Conservation (phyloP, 64 coral and sea anemone species). For the Dendronephthya gigantea region DNA sequence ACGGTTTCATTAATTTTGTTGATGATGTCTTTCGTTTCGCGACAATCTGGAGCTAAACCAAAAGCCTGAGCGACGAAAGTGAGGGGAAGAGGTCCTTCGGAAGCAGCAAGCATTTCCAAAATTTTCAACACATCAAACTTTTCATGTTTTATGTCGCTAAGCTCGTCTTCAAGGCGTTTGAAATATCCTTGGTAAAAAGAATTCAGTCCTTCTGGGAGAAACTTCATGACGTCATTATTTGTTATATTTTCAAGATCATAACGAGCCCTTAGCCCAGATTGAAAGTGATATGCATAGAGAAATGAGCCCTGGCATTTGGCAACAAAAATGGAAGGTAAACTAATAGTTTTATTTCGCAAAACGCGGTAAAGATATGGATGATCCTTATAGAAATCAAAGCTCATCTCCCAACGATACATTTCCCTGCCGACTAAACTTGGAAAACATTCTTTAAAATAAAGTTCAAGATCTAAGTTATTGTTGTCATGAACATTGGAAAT, state of each 20-base stretch:
- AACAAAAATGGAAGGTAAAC: too few species aligned
- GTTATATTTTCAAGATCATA: background rate
- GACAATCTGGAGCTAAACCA: constrained; percentile 19
- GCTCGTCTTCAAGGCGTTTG: constrained; percentile 11
- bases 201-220: constrained; percentile 29
- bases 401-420: too few species aligned
- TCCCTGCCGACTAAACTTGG: background rate
- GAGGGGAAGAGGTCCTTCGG: constrained; percentile 28
- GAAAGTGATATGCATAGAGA: constrained; percentile 22
- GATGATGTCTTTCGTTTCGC: background rate
- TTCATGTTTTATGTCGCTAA: constrained; percentile 4
- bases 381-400: too few species aligned
- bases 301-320: constrained; percentile 23
- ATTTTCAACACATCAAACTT: background rate
- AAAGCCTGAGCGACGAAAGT: constrained; percentile 19
- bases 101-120: constrained; percentile 31
- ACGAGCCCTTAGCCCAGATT: background rate
- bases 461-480: constrained; percentile 26
- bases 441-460: constrained; percentile 3
- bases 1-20: background rate
- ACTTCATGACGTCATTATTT: background rate
- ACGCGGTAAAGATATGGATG: too few species aligned
- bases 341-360: too few species aligned
- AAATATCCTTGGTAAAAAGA: constrained; percentile 39
- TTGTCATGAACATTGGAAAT: background rate